Evolutionary conservation across 2,797 vertebrate species (phyloP).

Genomic region (Mustela erminea): DNA sequence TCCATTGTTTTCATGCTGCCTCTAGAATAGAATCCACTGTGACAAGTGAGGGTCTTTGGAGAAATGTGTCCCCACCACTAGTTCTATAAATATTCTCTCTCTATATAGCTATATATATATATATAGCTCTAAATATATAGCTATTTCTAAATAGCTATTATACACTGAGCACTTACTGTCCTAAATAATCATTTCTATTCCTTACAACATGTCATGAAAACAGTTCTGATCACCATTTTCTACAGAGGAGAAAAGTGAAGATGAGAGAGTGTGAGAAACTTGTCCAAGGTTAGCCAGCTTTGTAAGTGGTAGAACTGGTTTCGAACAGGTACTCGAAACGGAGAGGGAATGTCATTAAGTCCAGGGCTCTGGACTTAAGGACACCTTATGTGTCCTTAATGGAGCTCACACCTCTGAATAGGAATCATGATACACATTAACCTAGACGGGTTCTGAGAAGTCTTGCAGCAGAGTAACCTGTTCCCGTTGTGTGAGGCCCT

Average conservation of each 20-base stretch:
- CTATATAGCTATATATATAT: no score
- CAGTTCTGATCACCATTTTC: constrained; percentile 21
- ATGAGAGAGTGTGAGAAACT: not conserved
- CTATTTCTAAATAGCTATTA: not conserved
- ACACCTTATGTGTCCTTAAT: not conserved
- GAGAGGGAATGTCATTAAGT: not conserved
- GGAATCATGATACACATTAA: not conserved
- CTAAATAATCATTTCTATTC: not conserved
- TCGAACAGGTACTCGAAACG: not conserved
- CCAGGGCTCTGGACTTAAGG: not conserved
- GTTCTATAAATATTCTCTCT: not conserved
- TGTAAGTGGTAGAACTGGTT: not conserved
- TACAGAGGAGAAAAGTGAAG: not conserved
- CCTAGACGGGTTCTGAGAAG: not conserved
- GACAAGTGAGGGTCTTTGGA: not conserved
- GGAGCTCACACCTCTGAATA: not conserved
- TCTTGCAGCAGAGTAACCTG: not conserved
- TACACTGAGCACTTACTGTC: constrained; percentile 11
- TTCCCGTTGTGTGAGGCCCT: not conserved
- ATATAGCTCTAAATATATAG: no score
- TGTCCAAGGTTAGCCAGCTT: not conserved
- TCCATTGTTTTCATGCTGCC: not conserved
- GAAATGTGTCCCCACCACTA: not conserved
- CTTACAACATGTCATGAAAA: not conserved
- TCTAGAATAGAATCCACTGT: not conserved